Evolutionary conservation across 2,797 vertebrate genomes (phyloP).

Genomic region (Furcifer pardalis): DNA sequence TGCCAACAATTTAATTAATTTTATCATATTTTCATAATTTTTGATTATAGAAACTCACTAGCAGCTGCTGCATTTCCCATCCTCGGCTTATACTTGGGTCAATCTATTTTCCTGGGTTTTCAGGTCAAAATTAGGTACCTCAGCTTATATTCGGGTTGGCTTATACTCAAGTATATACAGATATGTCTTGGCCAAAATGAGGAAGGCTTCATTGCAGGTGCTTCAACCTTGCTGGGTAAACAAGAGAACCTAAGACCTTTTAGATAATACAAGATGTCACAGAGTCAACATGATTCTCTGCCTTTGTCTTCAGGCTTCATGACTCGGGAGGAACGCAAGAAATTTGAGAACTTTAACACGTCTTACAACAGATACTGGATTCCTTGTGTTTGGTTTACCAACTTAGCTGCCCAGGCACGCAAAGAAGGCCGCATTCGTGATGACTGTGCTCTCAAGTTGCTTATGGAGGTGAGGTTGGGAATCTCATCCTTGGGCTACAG

Average conservation of each 20-base stretch:
- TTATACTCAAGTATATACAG: too few species aligned
- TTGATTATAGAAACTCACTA: too few species aligned
- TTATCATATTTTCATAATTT: too few species aligned
- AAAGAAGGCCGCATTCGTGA: slow-evolving; percentile 89
- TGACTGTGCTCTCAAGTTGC: slow-evolving; percentile 87
- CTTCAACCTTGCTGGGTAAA: neutral
- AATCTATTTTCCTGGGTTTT: too few species aligned
- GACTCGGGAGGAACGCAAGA: slow-evolving; percentile 90
- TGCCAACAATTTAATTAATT: too few species aligned
- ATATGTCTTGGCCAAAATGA: too few species aligned
- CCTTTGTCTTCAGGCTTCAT: slow-evolving; percentile 84
- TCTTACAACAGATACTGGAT: slow-evolving; percentile 96
- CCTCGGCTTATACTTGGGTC: too few species aligned
- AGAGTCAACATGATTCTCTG: neutral
- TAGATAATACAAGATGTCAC: neutral
- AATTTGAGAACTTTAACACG: slow-evolving; percentile 88
- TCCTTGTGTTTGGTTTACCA: slow-evolving; percentile 93
- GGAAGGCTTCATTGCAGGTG: neutral
- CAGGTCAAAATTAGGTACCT: too few species aligned
- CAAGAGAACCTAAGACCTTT: neutral
- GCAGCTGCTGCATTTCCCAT: too few species aligned
- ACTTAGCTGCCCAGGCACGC: slow-evolving; percentile 86
- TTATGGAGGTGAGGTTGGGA: slow-evolving; percentile 83
- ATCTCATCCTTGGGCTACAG: neutral
- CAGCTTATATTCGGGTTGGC: too few species aligned